Conservation (phyloP, 2,797 vertebrate species). For the Cetoscarus ocellatus region DNA sequence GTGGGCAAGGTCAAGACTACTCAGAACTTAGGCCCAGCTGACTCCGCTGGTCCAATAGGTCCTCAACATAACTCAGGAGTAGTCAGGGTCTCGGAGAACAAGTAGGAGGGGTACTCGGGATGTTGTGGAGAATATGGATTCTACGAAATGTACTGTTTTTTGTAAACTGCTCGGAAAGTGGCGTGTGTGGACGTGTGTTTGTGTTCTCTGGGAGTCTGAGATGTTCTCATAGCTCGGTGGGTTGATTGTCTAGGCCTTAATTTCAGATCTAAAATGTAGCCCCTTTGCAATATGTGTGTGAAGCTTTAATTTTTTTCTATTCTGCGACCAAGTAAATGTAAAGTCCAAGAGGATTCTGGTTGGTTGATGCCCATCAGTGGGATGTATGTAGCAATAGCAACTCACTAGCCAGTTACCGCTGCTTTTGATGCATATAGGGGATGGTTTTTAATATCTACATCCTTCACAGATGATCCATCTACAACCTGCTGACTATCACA, state of each 20-base stretch:
- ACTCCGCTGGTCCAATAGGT: conserved; percentile 24
- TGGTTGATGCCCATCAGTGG: conserved; percentile 18
- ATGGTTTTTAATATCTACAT: conserved; percentile 1
- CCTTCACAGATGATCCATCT: conserved; percentile 21
- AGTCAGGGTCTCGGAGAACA: conserved; percentile 47
- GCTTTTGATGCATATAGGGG: conserved; percentile 16
- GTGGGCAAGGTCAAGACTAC: conserved; percentile 47
- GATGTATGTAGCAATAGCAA: conserved; percentile 5
- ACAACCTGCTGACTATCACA: conserved; percentile 26
- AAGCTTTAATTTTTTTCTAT: conserved; percentile 61
- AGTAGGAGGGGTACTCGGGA: conserved; percentile 57
- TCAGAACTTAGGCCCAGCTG: conserved; percentile 21
- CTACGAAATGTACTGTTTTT: conserved; percentile 75
- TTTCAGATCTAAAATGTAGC: conserved; percentile 35
- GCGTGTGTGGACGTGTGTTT: conserved; percentile 50
- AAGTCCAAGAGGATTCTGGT: conserved; percentile 16
- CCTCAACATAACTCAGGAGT: conserved; percentile 10
- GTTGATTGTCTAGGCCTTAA: conserved; percentile 31
- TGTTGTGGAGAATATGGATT: conserved; percentile 70
- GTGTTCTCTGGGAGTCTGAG: conserved; percentile 42
- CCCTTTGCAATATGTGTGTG: conserved; percentile 23
- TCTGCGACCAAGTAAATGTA: conserved; percentile 60
- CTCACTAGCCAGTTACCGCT: conserved; percentile 16
- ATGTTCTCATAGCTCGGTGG: conserved; percentile 71
- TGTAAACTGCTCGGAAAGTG: conserved; percentile 76